Base-by-base conservation (phyloP, 2,888 invertebrate species). In the Frankliniella fusca region DNA sequence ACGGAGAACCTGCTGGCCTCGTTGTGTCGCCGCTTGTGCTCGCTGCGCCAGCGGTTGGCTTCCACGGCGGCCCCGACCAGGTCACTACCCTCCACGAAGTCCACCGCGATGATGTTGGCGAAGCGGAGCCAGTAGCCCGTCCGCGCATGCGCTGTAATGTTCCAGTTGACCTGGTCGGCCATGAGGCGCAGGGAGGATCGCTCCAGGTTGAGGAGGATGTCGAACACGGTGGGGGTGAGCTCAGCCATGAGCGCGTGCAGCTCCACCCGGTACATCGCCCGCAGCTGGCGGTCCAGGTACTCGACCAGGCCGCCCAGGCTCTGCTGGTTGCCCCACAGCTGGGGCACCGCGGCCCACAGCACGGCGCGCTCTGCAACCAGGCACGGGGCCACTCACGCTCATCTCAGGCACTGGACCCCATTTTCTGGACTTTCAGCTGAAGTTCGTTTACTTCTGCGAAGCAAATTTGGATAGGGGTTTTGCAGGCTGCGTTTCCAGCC, bases 331-430 rank as follows among this genome's bases (percentile, higher is more conserved):
- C 92, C 93, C 93, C 93, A 93, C 82, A 91, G 88, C 86, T 93
- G 93, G 80, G 90, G 90, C 85, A 93, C 87, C 38, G 90, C 89
- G 1, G 92, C 92, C 93, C 93, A 93, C 38, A 93, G 86, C 90
- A 91, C 91, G 82, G 88, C 88, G 86, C 91, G 90, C 84, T 89
- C 92, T 92, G 88, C 82, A 86, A 86, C 61, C 18, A n/a, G n/a
- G n/a, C n/a, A n/a, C n/a, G n/a, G n/a, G n/a, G n/a, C n/a, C n/a
- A n/a, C n/a, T n/a, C n/a, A n/a, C n/a, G n/a, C n/a, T n/a, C n/a
- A n/a, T n/a, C n/a, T n/a, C n/a, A n/a, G n/a, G n/a, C n/a, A n/a
- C n/a, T n/a, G n/a, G n/a, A n/a, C n/a, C n/a, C n/a, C n/a, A n/a
- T n/a, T n/a, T n/a, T n/a, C n/a, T n/a, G n/a, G n/a, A n/a, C n/a